A percentile compares a stretch with the other conserved stretches of the same genome.
Evolutionary conservation across 2,888 invertebrate genomes (phyloP).

Genomic region (Nesidiocoris tenuis): DNA sequence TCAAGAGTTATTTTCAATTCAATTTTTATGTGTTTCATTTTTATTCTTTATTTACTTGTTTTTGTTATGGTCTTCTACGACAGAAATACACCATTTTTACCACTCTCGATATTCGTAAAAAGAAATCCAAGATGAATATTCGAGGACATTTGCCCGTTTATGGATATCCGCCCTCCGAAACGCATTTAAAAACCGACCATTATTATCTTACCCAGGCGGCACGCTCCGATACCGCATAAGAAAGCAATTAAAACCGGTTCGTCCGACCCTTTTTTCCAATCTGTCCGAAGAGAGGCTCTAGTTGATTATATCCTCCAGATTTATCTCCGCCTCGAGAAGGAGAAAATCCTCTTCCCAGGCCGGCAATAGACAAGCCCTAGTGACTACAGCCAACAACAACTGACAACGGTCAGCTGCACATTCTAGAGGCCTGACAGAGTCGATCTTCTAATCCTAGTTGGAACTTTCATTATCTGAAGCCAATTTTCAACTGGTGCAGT

Average conservation of each 20-base stretch:
- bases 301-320: conserved; percentile 25
- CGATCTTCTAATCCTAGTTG: too few relatives aligned
- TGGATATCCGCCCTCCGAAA: not conserved
- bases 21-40: not conserved
- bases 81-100: too few relatives aligned
- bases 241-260: conserved; percentile 34
- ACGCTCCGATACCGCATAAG: not conserved
- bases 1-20: not conserved
- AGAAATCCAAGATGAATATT: not conserved
- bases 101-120: too few relatives aligned
- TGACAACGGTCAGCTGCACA: not conserved
- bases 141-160: not conserved
- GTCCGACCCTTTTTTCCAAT: conserved; percentile 4
- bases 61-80: too few relatives aligned
- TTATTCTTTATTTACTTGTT: not conserved
- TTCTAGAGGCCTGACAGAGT: not conserved
- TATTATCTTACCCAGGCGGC: conserved; percentile 16
- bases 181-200: too few relatives aligned
- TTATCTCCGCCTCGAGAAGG: not conserved
- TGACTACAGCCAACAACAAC: not conserved
- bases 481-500: too few relatives aligned
- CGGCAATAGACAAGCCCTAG: not conserved
- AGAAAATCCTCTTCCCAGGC: conserved; percentile 12
- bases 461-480: too few relatives aligned
- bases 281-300: not conserved